A percentile compares a stretch with the other conserved stretches of the same genome.
Evolutionary conservation across 1,140 invertebrate species (phyloP).

Genomic region (Hestina assimilis): DNA sequence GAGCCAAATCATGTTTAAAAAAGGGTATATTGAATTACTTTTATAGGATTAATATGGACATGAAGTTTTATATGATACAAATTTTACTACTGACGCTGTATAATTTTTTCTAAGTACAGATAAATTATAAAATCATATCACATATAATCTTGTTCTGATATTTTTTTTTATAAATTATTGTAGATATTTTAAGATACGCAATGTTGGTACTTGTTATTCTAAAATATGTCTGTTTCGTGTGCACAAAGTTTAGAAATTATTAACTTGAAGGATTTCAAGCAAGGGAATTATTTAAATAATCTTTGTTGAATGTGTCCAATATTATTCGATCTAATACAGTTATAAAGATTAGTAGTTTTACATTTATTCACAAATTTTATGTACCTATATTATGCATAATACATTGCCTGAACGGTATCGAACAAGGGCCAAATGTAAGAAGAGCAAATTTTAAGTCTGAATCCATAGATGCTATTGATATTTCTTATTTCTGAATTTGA

Average conservation of each 20-base stretch:
- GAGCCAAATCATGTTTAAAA: constrained; percentile 67
- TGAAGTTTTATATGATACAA: constrained; percentile 69
- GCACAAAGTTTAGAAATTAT: constrained; percentile 24
- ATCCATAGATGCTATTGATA: constrained; percentile 22
- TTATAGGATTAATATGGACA: constrained; percentile 65
- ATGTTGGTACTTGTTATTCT: constrained; percentile 10
- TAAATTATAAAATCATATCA: constrained; percentile 72
- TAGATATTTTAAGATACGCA: constrained; percentile 42
- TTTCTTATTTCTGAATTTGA: constrained; percentile 6
- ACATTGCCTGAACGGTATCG: constrained; percentile 3
- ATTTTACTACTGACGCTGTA: constrained; percentile 66
- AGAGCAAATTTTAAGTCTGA: constrained; percentile 23
- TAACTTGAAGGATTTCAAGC: constrained; percentile 6
- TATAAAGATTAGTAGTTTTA: constrained; percentile 1
- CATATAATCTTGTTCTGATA: constrained; percentile 53
- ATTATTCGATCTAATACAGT: no score
- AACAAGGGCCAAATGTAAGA: constrained; percentile 11
- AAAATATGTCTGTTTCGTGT: constrained; percentile 6
- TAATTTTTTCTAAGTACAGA: constrained; percentile 70
- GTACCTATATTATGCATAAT: background rate
- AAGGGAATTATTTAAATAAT: no score
- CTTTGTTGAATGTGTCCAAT: background rate
- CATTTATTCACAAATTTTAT: constrained; percentile 3
- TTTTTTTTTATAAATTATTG: constrained; percentile 49
- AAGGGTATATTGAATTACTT: constrained; percentile 71